Evolutionary conservation across 2,113 vertebrate genomes (phyloP).

Genomic region (Hippocampus barbouri): DNA sequence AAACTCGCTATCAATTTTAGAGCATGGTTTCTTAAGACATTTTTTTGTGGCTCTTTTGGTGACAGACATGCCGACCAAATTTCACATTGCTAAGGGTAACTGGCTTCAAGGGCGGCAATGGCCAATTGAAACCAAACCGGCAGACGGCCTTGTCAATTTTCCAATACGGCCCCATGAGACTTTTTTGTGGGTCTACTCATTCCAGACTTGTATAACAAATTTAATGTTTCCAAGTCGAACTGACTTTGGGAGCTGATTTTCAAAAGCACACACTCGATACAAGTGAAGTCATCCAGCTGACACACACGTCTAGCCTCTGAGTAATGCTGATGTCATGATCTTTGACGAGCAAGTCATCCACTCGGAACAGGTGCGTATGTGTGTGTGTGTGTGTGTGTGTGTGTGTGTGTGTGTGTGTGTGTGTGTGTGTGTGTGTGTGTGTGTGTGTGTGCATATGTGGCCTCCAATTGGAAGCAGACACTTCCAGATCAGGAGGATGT

Average conservation of each 20-base stretch:
- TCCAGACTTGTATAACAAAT: neutral
- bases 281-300: neutral
- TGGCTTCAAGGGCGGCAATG: neutral
- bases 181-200: neutral
- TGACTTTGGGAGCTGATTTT: neutral
- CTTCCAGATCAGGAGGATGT: slow-evolving; percentile 22
- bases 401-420: slow-evolving; percentile 11
- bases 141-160: neutral
- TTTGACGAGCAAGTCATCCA: slow-evolving; percentile 45
- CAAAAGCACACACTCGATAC: neutral
- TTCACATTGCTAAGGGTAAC: too few species aligned
- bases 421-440: slow-evolving; percentile 3
- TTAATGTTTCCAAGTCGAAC: neutral
- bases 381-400: neutral
- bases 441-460: slow-evolving; percentile 18
- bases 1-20: too few species aligned
- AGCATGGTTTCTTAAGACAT: too few species aligned
- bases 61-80: too few species aligned
- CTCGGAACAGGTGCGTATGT: slow-evolving; percentile 40
- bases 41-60: too few species aligned
- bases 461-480: slow-evolving; percentile 32
- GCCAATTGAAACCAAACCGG: neutral
- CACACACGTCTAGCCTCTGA: slow-evolving; percentile 40
- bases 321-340: slow-evolving; percentile 65
- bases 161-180: neutral